Evolutionary conservation across 1,140 invertebrate genomes (phyloP), one percentile per base, ranked within the genome.

Genomic region (Metaphire vulgaris): DNA sequence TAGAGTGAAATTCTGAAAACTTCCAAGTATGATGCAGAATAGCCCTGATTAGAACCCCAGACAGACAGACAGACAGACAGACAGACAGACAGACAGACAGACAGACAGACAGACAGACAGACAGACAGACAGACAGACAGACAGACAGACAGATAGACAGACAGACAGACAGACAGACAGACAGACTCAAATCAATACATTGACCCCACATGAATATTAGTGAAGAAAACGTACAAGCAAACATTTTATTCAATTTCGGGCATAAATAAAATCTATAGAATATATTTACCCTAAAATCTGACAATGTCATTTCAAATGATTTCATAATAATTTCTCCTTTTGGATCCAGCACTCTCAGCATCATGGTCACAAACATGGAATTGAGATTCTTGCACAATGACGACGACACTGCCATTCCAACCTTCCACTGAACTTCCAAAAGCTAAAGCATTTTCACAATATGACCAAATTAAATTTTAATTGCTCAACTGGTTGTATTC

Each of bases 31-130:
- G n/a, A n/a, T n/a, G n/a, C n/a, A n/a, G n/a, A n/a, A n/a, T n/a
- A n/a, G n/a, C n/a, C n/a, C n/a, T n/a, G n/a, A n/a, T n/a, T n/a
- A n/a, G n/a, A n/a, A n/a, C n/a, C n/a, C n/a, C n/a, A 56, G 41
- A 56, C 41, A 56, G 41, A 56, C 41, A 56, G 41, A 56, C 41
- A 56, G 41, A 56, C 41, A 56, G 41, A 56, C 41, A 56, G 41
- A 56, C 41, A 56, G 41, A 56, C 41, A 56, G 41, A 56, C 41
- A 56, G 41, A 56, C 41, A 56, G 41, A 56, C 41, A 56, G 41
- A n/a, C n/a, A n/a, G n/a, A n/a, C n/a, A 56, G 41, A 56, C 6
- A 56, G 41, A 56, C 41, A 56, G 41, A 56, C 41, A 56, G 41
- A 56, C 41, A 56, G 41, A 56, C 41, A 56, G 41, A 56, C 41